These are phyloP conservation scores for Dicranocentrus wangi DNA, from an alignment of 2,888 invertebrate genomes.

Conservation along the genomic window DNA sequence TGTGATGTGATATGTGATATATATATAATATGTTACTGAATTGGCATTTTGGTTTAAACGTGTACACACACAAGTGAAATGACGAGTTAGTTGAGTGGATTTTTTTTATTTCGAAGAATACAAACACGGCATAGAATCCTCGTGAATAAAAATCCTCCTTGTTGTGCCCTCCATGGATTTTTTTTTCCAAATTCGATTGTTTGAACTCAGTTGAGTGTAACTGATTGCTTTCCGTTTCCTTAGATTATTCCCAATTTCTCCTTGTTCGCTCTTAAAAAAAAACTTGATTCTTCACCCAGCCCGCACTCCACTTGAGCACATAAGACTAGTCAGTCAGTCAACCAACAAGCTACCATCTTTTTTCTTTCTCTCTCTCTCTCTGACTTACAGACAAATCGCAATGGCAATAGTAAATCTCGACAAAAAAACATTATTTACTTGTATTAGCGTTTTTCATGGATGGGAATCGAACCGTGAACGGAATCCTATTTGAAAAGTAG, in stretches of 20 bases:
- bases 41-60: neutral
- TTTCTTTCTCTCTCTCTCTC: conserved; percentile 8
- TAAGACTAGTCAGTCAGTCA: conserved; percentile 60
- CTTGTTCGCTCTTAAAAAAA: conserved; percentile 18
- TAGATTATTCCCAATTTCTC: conserved; percentile 71
- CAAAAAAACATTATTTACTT: conserved; percentile 27
- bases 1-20: too few relatives aligned
- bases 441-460: conserved; percentile 10
- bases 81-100: too few relatives aligned
- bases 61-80: too few relatives aligned
- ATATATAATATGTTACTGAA: conserved; percentile 40
- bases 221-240: conserved; percentile 73
- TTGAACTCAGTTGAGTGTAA: conserved; percentile 73
- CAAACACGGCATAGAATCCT: too few relatives aligned
- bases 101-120: too few relatives aligned
- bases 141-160: too few relatives aligned
- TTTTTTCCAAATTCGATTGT: conserved; percentile 72
- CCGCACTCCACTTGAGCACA: conserved; percentile 20
- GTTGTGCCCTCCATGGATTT: neutral
- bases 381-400: conserved; percentile 22
- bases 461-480: conserved; percentile 25
- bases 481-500: neutral
- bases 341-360: conserved; percentile 43
- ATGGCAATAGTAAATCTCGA: neutral
- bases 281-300: conserved; percentile 44